phyloP scores from a whole-genome alignment of 2,113 vertebrate genomes.

The Regulus satrapa region DNA sequence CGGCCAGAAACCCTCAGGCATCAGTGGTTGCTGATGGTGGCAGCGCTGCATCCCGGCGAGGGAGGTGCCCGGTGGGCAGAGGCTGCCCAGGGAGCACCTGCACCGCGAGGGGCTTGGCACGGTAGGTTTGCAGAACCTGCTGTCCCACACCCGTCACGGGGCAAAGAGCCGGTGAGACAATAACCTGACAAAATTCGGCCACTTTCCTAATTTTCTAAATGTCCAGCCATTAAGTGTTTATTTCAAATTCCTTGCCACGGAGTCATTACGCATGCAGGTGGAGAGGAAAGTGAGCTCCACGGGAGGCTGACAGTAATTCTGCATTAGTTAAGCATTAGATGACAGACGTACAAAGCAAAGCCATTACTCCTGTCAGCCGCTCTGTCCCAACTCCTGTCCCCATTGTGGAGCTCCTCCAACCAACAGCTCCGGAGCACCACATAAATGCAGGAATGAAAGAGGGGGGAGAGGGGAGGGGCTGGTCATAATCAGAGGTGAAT shows the following conservation, averaged over 20 bases:
- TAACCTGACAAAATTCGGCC: not conserved
- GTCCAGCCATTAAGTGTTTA: not conserved
- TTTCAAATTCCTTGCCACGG: constrained; percentile 31
- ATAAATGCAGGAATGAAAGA: not conserved
- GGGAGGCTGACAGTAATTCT: constrained; percentile 66
- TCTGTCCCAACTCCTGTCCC: constrained; percentile 28
- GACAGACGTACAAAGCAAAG: constrained; percentile 66
- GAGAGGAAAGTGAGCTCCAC: constrained; percentile 37
- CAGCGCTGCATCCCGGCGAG: fast-evolving
- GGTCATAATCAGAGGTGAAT: not conserved
- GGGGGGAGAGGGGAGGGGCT: not conserved
- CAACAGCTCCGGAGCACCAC: not conserved
- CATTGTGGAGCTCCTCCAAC: constrained; percentile 38
- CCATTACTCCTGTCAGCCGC: constrained; percentile 43
- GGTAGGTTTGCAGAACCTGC: fast-evolving
- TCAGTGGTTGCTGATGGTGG: fast-evolving
- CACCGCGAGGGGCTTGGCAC: fast-evolving
- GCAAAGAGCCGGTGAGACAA: not conserved
- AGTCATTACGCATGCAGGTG: constrained; percentile 64
- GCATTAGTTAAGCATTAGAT: constrained; percentile 65
- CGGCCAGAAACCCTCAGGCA: not conserved
- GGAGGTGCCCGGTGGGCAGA: fast-evolving
- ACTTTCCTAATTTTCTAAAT: constrained; percentile 3
- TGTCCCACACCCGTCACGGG: not conserved
- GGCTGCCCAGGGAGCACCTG: not conserved